Base-by-base conservation (phyloP, 2,888 invertebrate species). In the Aspidiotus rigidus region DNA sequence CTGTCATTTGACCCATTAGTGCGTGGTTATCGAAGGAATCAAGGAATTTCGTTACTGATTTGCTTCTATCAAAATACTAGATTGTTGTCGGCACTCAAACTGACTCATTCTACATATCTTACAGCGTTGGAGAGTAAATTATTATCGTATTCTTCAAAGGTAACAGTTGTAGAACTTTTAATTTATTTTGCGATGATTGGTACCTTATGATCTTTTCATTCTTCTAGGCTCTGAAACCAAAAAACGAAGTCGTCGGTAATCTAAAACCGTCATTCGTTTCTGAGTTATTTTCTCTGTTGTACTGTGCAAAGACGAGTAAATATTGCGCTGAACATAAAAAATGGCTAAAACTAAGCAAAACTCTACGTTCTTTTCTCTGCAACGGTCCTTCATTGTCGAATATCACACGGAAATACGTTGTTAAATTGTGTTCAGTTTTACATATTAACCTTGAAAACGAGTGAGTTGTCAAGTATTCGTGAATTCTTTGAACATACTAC, bases 51-150 rank as follows among this genome's bases (percentile, higher is more conserved):
- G 55, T 59, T 72, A 55, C 39, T 72, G 13, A 59, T 56, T n/a
- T 71, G 62, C 13, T 71, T 72, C 64, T 72, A 72, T 69, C 69
- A 66, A 42, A 72, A 72, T 16, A 71, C 70, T n/a, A 56, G 72
- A 56, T 64, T 71, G 11, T 54, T 71, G 44, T 69, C 70, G 39
- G 64, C 62, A 53, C 42, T 72, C 7, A 66, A 69, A 0, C 44
- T 64, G 40, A 39, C 15, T 13, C 11, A 60, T 49, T 16, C 16
- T 67, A 11, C 15, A 15, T 28, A 59, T 13, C 53, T 59, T 40
- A 40, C 9, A 3, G 49, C 7, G 28, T 49, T 67, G 49, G 67
- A 67, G 42, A 60, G 60, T 2, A n/a, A 39, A 28, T 60, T 67
- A 60, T 15, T 67, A 39, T 15, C 49, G 15, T 42, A 53, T 28